Conservation (phyloP, 2,888 invertebrate species). For the Pyrochroa serraticornis region DNA sequence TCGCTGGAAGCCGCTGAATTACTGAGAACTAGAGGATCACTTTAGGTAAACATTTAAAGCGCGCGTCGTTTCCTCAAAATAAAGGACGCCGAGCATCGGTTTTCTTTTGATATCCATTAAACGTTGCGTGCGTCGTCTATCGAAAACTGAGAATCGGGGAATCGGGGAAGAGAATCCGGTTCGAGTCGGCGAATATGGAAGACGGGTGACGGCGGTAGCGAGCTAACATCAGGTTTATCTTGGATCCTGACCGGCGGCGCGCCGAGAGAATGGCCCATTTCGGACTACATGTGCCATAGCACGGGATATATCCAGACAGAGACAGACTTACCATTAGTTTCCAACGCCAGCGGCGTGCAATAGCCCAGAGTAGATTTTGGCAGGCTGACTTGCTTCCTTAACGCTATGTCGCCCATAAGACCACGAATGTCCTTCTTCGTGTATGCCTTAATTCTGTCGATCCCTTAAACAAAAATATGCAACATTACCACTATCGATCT, state of each 20-base stretch:
- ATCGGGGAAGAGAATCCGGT: conserved; percentile 6
- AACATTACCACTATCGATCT: background rate
- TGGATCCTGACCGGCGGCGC: conserved; percentile 42
- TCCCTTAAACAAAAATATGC: conserved; percentile 60
- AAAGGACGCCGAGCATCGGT: conserved; percentile 34
- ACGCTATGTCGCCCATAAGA: conserved; percentile 72
- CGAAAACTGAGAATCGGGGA: conserved; percentile 27
- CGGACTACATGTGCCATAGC: conserved; percentile 37
- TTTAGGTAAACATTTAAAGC: conserved; percentile 28
- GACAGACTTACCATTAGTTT: conserved; percentile 74
- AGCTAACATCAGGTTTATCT: conserved; percentile 43
- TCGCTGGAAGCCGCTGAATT: conserved; percentile 19
- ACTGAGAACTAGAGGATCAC: conserved; percentile 21
- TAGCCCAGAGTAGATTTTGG: conserved; percentile 78
- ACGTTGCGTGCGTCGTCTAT: conserved; percentile 35
- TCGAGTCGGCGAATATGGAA: conserved; percentile 20
- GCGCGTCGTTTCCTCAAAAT: conserved; percentile 18
- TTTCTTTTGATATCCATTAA: conserved; percentile 43
- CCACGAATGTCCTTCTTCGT: conserved; percentile 77
- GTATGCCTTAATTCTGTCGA: conserved; percentile 78
- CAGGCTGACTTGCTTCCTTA: conserved; percentile 75
- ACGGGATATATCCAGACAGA: conserved; percentile 27
- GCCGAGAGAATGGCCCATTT: conserved; percentile 40
- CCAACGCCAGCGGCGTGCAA: conserved; percentile 81
- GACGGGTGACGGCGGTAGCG: conserved; percentile 28